Evolutionary conservation across 2,113 vertebrate species (phyloP).

Genomic region (Pteronura brasiliensis): DNA sequence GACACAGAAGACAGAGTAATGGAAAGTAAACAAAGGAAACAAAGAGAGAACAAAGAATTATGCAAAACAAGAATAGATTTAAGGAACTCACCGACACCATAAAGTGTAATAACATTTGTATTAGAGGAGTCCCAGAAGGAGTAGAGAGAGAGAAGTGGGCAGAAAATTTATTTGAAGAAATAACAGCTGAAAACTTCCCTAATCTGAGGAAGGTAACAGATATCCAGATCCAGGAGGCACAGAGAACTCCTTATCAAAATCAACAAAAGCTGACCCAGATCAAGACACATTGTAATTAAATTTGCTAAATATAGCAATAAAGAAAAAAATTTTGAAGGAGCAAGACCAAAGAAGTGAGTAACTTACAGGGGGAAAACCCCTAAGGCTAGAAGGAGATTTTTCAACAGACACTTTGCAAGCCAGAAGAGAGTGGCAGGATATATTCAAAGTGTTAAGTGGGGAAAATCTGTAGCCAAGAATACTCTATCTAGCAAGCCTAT

Average conservation of each 20-base stretch:
- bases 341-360: neutral
- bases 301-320: neutral
- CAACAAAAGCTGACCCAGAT: neutral
- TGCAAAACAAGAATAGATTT: neutral
- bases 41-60: neutral
- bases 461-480: neutral
- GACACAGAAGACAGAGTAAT: neutral
- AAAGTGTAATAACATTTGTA: neutral
- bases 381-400: neutral
- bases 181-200: neutral
- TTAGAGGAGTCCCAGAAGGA: neutral
- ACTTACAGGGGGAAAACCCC: neutral
- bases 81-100: neutral
- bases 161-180: neutral
- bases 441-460: neutral
- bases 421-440: neutral
- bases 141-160: neutral
- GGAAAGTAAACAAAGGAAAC: neutral
- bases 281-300: neutral
- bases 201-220: neutral
- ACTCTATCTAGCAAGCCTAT: neutral
- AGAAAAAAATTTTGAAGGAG: neutral
- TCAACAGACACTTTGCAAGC: neutral
- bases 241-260: neutral
- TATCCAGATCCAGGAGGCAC: neutral